Base-by-base conservation (phyloP, 2,888 invertebrate genomes). In the Sericinus montela region DNA sequence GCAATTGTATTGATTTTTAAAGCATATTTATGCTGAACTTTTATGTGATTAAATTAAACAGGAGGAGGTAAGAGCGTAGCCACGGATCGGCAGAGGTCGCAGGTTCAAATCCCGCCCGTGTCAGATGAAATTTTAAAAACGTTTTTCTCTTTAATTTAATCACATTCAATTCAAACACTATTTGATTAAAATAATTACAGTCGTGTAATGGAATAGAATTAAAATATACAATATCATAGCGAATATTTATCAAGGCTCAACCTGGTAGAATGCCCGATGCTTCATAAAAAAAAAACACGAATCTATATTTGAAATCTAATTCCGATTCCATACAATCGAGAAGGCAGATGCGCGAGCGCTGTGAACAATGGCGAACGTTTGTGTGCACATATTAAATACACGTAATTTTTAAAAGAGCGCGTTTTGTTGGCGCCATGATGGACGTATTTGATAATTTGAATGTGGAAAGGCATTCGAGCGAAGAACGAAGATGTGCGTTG, bases 401-500 rank as follows among this genome's bases (percentile, higher is more conserved):
- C 70, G 73, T 77, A 76, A 79, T 80, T 79, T n/a, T 75, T 65
- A 79, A 72, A 69, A 57, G 29, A 40, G 58, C 56, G 54, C 54
- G 53, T 52, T 74, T 67, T 69, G 73, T 75, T 69, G 67, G 75
- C 76, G 68, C 75, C 67, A 67, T 86, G 87, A 87, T 78, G 72
- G 87, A 87, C 87, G 76, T 75, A 72, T 81, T 72, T 68, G 77
- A 77, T 87, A 83, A 87, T 86, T 85, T 85, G 76, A 87, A 87
- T 87, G 81, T 82, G 85, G 82, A 71, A 63, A 72, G 66, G 81
- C 80, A 83, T 76, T 67, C 63, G 70, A 62, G 74, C 80, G 75
- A 65, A 66, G 75, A 65, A 66, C 60, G 59, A 46, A 58, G 52
- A 54, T 65, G 68, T 69, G 60, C 66, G 70, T 72, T 71, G 63